These are phyloP conservation scores for Drosophila virilis DNA, from an alignment of 1,140 invertebrate genomes.

Conservation along the genomic window DNA sequence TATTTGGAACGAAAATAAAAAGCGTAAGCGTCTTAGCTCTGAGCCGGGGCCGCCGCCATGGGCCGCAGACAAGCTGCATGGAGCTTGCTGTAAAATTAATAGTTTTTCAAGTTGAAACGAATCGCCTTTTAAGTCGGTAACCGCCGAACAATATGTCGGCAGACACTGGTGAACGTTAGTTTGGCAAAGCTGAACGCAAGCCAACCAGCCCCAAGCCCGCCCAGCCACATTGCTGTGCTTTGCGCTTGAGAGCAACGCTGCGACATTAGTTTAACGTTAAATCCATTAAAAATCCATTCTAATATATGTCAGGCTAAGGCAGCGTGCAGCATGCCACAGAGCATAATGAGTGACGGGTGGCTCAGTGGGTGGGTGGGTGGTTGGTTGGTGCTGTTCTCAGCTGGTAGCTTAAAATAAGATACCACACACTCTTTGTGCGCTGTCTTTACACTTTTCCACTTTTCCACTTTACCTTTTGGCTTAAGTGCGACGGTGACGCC, in stretches of 20 bases:
- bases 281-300: constrained; percentile 84
- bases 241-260: constrained; percentile 51
- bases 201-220: constrained; percentile 1
- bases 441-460: constrained; percentile 66
- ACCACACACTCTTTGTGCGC: constrained; percentile 62
- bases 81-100: constrained; percentile 65
- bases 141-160: constrained; percentile 77
- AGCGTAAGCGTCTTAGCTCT: background rate
- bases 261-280: constrained; percentile 79
- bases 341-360: constrained; percentile 73
- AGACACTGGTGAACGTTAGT: constrained; percentile 3
- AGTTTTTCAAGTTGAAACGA: constrained; percentile 80
- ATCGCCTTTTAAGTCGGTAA: constrained; percentile 83
- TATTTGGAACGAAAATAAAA: background rate
- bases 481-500: constrained; percentile 45
- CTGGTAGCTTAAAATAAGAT: constrained; percentile 68
- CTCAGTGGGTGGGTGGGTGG: constrained; percentile 8
- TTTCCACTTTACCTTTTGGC: constrained; percentile 69
- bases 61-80: background rate
- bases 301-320: constrained; percentile 77
- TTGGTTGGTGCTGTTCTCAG: background rate
- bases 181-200: background rate
- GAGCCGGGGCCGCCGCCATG: background rate
- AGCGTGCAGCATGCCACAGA: constrained; percentile 56
- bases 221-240: constrained; percentile 36